A percentile compares a stretch with the other conserved stretches of the same genome.
These are phyloP conservation scores for Pipistrellus pygmaeus DNA, from an alignment of 2,797 vertebrate species.

Conservation along the genomic window DNA sequence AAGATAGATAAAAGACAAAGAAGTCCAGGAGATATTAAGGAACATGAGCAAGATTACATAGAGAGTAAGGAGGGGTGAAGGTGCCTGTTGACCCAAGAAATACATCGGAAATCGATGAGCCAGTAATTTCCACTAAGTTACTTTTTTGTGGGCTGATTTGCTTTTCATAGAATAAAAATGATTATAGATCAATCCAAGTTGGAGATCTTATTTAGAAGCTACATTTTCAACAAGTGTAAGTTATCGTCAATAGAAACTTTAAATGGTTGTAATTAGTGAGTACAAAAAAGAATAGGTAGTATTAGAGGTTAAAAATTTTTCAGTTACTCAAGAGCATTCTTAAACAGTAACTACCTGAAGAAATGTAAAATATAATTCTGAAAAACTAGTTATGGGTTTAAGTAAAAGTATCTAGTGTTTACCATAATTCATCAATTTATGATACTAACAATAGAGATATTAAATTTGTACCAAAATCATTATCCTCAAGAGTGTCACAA, in stretches of 20 bases:
- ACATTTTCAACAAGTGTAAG: not conserved
- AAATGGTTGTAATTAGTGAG: not conserved
- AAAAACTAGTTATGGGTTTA: not conserved
- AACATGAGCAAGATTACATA: not conserved
- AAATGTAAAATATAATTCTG: conserved; percentile 8
- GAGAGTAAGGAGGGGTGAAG: not conserved
- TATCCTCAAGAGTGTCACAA: not conserved
- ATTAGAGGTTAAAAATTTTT: not conserved
- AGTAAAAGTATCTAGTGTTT: not conserved
- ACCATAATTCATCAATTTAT: not conserved
- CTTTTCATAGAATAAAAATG: not conserved
- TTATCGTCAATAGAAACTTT: not conserved
- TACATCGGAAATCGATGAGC: not conserved
- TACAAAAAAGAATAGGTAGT: not conserved
- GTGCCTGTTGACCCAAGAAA: not conserved
- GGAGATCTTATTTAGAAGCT: not conserved
- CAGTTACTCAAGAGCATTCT: not conserved
- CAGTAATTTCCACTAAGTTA: not conserved
- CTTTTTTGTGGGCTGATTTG: not conserved
- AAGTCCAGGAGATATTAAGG: not conserved
- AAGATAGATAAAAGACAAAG: not conserved
- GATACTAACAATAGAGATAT: not conserved
- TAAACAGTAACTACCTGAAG: not conserved
- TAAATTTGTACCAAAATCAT: not conserved
- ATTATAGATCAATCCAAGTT: not conserved